Conservation (phyloP, 2,797 vertebrate genomes). For the Phrynocephalus forsythii region DNA sequence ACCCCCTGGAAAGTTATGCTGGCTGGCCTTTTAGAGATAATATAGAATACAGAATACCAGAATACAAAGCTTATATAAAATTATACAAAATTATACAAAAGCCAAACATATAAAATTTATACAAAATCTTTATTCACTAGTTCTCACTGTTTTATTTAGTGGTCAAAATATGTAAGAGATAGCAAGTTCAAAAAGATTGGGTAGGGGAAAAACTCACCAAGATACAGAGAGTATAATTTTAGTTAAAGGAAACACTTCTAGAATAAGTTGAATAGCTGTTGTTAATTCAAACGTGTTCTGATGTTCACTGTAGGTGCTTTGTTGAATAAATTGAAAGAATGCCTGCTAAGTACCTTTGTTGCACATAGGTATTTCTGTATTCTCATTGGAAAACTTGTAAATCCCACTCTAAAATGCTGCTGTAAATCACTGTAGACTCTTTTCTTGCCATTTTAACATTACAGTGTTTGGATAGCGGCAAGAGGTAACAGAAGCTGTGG, state of each 20-base stretch:
- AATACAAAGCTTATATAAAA: constrained; percentile 17
- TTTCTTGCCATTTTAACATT: constrained; percentile 9
- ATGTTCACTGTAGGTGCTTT: constrained; percentile 64
- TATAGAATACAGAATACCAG: not conserved
- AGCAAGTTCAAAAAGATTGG: constrained; percentile 45
- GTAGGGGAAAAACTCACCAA: constrained; percentile 21
- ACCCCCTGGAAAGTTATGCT: constrained; percentile 19
- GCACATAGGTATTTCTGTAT: constrained; percentile 36
- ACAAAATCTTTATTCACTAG: constrained; percentile 22
- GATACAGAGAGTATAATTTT: constrained; percentile 57
- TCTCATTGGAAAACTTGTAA: constrained; percentile 42
- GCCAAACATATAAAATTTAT: too few relatives aligned
- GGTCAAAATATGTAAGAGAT: constrained; percentile 45
- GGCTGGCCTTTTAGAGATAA: constrained; percentile 22
- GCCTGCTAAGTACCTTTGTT: constrained; percentile 44
- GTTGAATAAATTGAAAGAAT: constrained; percentile 66
- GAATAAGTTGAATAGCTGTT: constrained; percentile 59
- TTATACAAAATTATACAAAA: not conserved
- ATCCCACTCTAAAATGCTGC: constrained; percentile 18
- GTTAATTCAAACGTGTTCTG: constrained; percentile 58
- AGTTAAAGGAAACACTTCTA: constrained; percentile 58
- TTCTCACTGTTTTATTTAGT: constrained; percentile 62
- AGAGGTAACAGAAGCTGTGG: constrained; percentile 19
- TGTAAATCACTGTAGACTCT: constrained; percentile 44
- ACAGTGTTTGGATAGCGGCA: not conserved